Percentiles rank a stretch among this genome's conserved stretches.
These are phyloP conservation scores for Hesperia comma DNA, from an alignment of 2,888 invertebrate genomes.

Conservation along the genomic window DNA sequence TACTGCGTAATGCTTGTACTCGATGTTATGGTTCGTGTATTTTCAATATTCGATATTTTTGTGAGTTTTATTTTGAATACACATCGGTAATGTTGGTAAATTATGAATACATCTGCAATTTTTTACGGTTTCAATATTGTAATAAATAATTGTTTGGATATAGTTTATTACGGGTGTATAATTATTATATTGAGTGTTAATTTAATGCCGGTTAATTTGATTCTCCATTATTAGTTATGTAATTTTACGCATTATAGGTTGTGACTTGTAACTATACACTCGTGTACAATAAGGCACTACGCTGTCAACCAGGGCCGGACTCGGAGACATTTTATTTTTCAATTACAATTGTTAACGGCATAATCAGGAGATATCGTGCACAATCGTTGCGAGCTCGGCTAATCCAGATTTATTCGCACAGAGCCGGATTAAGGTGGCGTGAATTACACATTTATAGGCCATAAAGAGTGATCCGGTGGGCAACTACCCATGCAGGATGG, in stretches of 20 bases:
- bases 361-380: conserved; percentile 76
- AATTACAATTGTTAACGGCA: conserved; percentile 83
- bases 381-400: conserved; percentile 75
- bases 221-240: background rate
- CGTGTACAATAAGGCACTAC: conserved; percentile 8
- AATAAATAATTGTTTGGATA: background rate
- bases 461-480: conserved; percentile 83
- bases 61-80: background rate
- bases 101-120: background rate
- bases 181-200: too few relatives aligned
- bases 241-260: background rate
- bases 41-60: conserved; percentile 11
- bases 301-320: conserved; percentile 43
- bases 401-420: conserved; percentile 82
- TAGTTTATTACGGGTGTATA: too few relatives aligned
- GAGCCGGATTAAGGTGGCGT: conserved; percentile 82
- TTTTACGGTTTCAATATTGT: background rate
- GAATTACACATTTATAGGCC: conserved; percentile 84
- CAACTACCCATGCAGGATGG: conserved; percentile 70
- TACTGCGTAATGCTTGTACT: conserved; percentile 8
- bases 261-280: too few relatives aligned
- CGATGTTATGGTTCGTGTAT: background rate
- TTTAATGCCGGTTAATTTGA: too few relatives aligned
- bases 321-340: conserved; percentile 68
- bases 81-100: background rate